Base-by-base conservation (phyloP, 2,113 vertebrate species). In the Cromileptes altivelis region DNA sequence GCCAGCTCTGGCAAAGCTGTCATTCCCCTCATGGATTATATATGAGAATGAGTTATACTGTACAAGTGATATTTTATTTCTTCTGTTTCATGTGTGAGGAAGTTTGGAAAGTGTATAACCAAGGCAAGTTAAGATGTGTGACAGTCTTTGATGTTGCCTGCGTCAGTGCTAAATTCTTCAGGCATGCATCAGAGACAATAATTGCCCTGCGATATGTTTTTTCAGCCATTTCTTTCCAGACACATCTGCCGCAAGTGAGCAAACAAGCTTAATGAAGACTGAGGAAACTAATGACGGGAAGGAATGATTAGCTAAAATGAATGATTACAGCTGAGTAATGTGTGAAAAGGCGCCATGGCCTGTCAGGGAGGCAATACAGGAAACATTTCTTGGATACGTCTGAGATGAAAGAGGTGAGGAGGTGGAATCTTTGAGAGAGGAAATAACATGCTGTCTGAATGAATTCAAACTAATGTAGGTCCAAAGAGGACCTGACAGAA, bases 381-480 rank as follows among this genome's bases (percentile, higher is more conserved):
- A 75, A 78, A 53, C 27, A 56, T 52, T 50, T 84, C 30, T 47
- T 18, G 53, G 37, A 79, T 62, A 75, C 13, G 63, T 70, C 73
- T 61, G 53, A 68, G 80, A 91, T 79, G 74, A 90, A 79, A 81
- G 55, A 42, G 47, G 17, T 3, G 27, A 77, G 25, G 55, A 81
- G 61, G 75, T 70, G 70, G 56, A 56, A 45, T 69, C 57, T 74
- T n/a, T n/a, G 25, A 67, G 50, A 58, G 65, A 67, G 68, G 50
- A 86, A 88, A 88, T 84, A 42, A 82, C 57, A 45, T 11, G 57
- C 50, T 69, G n/a, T 42, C 67, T 55, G 40, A 75, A 42, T 50
- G 25, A 65, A 74, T 75, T 62, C 17, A 2, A 37, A 60, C 19
- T 45, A 58, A 64, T 49, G 19, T 47, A 15, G 25, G 57, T 63